Evolutionary conservation across 2,888 invertebrate species (phyloP), one percentile per base, ranked within the genome.

Genomic region (Meta bourneti): DNA sequence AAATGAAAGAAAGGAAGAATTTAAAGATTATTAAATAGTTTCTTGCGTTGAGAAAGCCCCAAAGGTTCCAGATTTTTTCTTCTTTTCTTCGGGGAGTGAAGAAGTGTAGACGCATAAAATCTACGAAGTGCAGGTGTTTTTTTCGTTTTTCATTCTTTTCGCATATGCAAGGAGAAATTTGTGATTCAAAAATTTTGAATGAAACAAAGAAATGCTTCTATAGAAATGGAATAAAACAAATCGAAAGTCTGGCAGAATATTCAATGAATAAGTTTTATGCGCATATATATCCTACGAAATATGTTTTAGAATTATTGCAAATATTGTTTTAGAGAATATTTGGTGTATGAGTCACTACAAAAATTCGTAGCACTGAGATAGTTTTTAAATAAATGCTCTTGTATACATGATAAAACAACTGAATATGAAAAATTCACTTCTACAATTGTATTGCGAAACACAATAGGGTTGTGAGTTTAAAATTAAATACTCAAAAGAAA

Each of bases 21-120:
- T 61, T 61, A 90, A 90, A 85, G 90, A 91, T 86, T 91, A 91
- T 91, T 91, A 86, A 91, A 86, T 86, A 86, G 86, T 91, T 82
- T 77, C 75, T 74, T 77, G 49, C 19, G 69, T 11, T 70, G 79
- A 86, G 82, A 48, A 75, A 61, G 20, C 86, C 52, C 34, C 82
- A 54, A 90, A 90, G 52, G 49, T 90, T 81, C 20, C 48, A 20
- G 9, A 2, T 74, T 81, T 81, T 20, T 69, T 72, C 54, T 84
- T 77, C 69, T 77, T 84, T 61, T 49, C 61, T 51, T 19, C 16
- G 54, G 20, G n/a, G 52, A 75, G 81, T 20, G 54, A 72, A 75
- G 81, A 85, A 80, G 51, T 74, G 84, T 49, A 49, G 70, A 61
- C 54, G 51, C 54, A 91, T 91, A 91, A 91, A 91, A 86, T 86